phyloP scores from a whole-genome alignment of 2,113 vertebrate species.

The Plecturocebus donacophilus region DNA sequence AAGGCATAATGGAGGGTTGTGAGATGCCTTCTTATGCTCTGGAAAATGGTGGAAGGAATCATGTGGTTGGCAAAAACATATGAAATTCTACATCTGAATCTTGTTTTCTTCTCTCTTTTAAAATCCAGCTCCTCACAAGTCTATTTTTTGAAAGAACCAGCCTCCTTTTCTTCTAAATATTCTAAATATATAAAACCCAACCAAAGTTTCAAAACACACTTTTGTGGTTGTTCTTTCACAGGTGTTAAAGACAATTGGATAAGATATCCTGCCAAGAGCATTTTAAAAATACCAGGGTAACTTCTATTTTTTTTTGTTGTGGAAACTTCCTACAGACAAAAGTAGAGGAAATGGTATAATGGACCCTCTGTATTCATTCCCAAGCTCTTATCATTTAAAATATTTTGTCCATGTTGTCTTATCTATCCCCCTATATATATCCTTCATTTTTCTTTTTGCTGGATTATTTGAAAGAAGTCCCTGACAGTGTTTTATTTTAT shows the following conservation, averaged over 20 bases:
- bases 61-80: neutral
- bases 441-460: constrained; percentile 13
- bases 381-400: constrained; percentile 38
- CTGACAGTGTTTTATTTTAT: neutral
- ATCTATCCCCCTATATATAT: neutral
- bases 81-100: neutral
- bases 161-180: neutral
- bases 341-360: constrained; percentile 9
- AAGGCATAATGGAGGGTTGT: neutral
- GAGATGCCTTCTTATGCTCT: neutral
- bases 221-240: constrained; percentile 4
- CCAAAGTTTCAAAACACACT: constrained; percentile 34
- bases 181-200: constrained; percentile 32
- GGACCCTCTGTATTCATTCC: neutral
- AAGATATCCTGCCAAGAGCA: neutral
- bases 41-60: neutral
- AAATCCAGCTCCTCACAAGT: neutral
- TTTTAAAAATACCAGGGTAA: constrained; percentile 21
- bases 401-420: constrained; percentile 25
- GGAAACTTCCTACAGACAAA: constrained; percentile 27
- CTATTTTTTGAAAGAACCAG: constrained; percentile 6
- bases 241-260: constrained; percentile 14
- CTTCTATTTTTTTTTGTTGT: neutral
- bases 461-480: constrained; percentile 50
- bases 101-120: constrained; percentile 26